Base-by-base conservation (phyloP, 2,113 vertebrate species). In the Urocynchramus pylzowi region DNA sequence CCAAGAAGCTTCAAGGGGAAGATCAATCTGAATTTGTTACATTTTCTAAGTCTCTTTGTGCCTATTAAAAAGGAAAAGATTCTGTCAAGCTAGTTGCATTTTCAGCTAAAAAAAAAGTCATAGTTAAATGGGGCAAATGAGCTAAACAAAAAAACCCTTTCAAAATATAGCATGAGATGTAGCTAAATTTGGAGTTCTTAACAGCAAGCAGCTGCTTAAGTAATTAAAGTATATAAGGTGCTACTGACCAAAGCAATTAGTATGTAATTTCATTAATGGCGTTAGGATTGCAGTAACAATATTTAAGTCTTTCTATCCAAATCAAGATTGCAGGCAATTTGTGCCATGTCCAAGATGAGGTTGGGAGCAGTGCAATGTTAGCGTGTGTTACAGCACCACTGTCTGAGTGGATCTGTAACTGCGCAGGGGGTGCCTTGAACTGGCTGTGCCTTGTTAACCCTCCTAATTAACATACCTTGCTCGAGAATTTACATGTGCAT, bases 251-350 rank as follows among this genome's bases (percentile, higher is more conserved):
- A 87, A 95, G 83, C 83, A 94, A 93, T 96, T 93, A 93, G 83
- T 92, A 68, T 79, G 60, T 94, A 82, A 93, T 96, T 96, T 93
- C 60, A 75, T 82, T 92, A 96, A 96, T 86, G 69, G 56, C 6
- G 4, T 86, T 94, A 78, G 68, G 50, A 90, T 93, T 81, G 75
- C 83, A 92, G 57, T 80, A 92, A 93, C 88, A 93, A 84, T 80
- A 92, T 96, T 93, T 78, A 89, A 93, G 71, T 92, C 33, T 96
- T 93, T 97, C 64, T 93, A 77, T 92, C 83, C 95, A 90, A 96
- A 87, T 97, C 83, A 82, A 93, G 83, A 82, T 84, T 93, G 71
- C 18, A 3, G 64, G 90, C 90, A 93, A 11, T 84, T 81, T 86
- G 60, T 77, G 78, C 89, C 81, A 52, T 16, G 82, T 83, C 26